A percentile compares a stretch with the other conserved stretches of the same genome.
Evolutionary conservation across 2,888 invertebrate species (phyloP).

Genomic region (Arge pagana): DNA sequence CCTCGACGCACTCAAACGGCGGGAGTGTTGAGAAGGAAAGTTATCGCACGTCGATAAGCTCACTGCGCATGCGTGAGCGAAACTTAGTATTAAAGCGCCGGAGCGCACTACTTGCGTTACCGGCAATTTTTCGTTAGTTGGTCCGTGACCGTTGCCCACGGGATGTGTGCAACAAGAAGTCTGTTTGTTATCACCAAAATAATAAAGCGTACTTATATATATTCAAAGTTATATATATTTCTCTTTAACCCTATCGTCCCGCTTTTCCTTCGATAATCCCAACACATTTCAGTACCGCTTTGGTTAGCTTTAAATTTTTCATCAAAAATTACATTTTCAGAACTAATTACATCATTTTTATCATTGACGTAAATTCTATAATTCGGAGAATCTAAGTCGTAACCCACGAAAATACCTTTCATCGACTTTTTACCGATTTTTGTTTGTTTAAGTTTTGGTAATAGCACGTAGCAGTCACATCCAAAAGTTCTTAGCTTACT

Average conservation of each 20-base stretch:
- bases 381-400: slow-evolving; percentile 33
- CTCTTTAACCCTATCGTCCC: not conserved
- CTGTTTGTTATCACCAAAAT: too few species aligned
- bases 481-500: slow-evolving; percentile 25
- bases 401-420: slow-evolving; percentile 34
- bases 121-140: slow-evolving; percentile 10
- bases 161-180: not conserved
- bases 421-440: slow-evolving; percentile 27
- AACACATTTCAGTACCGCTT: slow-evolving; percentile 10
- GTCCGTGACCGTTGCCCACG: slow-evolving; percentile 11
- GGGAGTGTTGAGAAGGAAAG: slow-evolving; percentile 18
- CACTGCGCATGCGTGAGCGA: slow-evolving; percentile 22
- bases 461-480: slow-evolving; percentile 27
- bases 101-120: slow-evolving; percentile 16
- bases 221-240: too few species aligned
- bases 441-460: slow-evolving; percentile 25
- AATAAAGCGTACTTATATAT: slow-evolving; percentile 1
- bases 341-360: slow-evolving; percentile 30
- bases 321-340: slow-evolving; percentile 32
- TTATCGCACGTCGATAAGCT: slow-evolving; percentile 24
- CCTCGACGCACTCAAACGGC: not conserved
- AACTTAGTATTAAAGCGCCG: slow-evolving; percentile 22
- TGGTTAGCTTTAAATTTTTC: slow-evolving; percentile 18
- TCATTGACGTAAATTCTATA: slow-evolving; percentile 30
- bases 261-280: not conserved